Base-by-base conservation (phyloP, 2,113 vertebrate genomes). In the Choloepus hoffmanni region DNA sequence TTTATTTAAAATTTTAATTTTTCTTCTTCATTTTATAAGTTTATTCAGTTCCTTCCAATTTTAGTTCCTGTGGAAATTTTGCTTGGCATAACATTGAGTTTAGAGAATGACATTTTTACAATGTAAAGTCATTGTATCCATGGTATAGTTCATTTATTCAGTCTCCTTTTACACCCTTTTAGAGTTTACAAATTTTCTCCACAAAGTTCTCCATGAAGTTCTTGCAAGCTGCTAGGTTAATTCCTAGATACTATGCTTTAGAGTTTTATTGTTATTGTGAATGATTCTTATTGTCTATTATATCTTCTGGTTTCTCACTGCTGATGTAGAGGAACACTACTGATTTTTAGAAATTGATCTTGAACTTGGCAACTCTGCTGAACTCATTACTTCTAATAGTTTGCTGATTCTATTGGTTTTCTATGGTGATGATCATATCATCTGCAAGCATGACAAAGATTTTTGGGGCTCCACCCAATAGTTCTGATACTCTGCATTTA, bases 261-360 rank as follows among this genome's bases (percentile, higher is more conserved):
- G 76, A 36, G 36, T 94, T 94, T 92, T 72, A 87, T 73, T 73
- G 76, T 23, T 18, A 45, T 72, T 45, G 43, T 58, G 88, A 92
- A 76, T 65, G 48, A 36, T 60, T 94, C 72, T 87, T 76, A 86
- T 24, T 30, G 48, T 60, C 95, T 65, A 9, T 83, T 86, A 1
- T 19, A 36, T 33, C 90, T 92, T 43, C 53, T 60, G 21, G 26
- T 88, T 68, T 50, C 30, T 95, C 33, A 53, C 50, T 92, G 76
- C 70, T 81, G 19, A 67, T 73, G 40, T 68, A 60, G 50, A 76
- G 7, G 79, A 73, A 76, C 43, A 82, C 14, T 15, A 78, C 2
- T 62, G 89, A 74, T 53, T 85, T 95, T 95, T 90, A 95, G 58
- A 93, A 93, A 96, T 36, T 85, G 76, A 70, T 95, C 85, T 90